Base-by-base conservation (phyloP, 2,797 vertebrate genomes). In the Centropyge bicolor region DNA sequence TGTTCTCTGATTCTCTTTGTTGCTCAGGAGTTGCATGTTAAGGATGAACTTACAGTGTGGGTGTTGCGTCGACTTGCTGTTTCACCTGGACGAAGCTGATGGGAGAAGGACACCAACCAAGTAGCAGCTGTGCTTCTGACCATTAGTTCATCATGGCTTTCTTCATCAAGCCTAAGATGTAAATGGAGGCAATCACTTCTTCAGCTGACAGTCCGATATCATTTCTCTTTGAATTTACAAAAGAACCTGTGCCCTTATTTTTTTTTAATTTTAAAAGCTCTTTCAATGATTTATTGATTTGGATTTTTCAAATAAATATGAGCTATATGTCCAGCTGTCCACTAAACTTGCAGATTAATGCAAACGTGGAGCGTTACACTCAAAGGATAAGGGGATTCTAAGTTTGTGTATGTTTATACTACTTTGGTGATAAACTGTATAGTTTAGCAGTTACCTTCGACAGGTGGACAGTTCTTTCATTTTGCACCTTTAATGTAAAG, bases 1-100 rank as follows among this genome's bases (percentile, higher is more conserved):
- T 31, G 6, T 35, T 40, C 56, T 31, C 19, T 73, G 41, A 70
- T 84, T 86, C 69, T 67, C 79, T 87, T 75, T 78, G 19, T 70
- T 76, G 76, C 81, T 56, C 14, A 16, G 56, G 70, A 76, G 31
- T 68, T 56, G 71, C 71, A 57, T 60, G 48, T 84, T 85, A 51
- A 65, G 49, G 45, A 17, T 31, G 66, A 74, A 77, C 46, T 13
- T 51, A 43, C 40, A 48, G 31, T 20, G 4, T 6, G 61, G 65
- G 63, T 0, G 2, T 66, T 81, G 65, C 43, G 1, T 56, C 19
- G 1, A 22, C 59, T 59, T 66, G 8, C 8, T 35, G 24, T 59
- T 74, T 61, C 70, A 38, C 54, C n/a, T 70, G 67, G 60, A n/a
- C 38, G 54, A 24, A 68, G 69, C 24, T 24, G 74, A 70, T 20